A percentile compares a stretch with the other conserved stretches of the same genome.
phyloP scores from a whole-genome alignment of 2,797 vertebrate genomes.

The Spinibarbus caldwelli region DNA sequence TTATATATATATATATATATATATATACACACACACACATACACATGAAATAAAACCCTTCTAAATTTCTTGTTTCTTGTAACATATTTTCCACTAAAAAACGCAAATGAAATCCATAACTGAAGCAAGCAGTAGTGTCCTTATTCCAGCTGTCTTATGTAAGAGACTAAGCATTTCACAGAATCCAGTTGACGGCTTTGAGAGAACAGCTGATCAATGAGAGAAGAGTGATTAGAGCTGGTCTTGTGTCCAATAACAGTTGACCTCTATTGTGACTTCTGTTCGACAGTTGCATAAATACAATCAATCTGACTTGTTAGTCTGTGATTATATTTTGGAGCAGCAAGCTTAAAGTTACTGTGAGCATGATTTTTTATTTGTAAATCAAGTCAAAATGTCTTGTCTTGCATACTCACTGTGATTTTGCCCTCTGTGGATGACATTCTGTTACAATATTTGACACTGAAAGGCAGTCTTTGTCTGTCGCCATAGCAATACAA shows the following conservation, averaged over 20 bases:
- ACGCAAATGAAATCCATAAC: not conserved
- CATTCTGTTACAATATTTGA: conserved; percentile 57
- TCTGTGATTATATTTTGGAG: conserved; percentile 14
- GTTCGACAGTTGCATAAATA: not conserved
- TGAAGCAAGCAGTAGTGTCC: not conserved
- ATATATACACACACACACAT: no score
- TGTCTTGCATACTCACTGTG: conserved; percentile 14
- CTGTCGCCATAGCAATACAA: conserved; percentile 77
- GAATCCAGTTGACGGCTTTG: conserved; percentile 17
- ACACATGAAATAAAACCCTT: no score
- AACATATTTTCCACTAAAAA: conserved; percentile 2
- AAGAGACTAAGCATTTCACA: conserved; percentile 28
- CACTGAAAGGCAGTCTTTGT: conserved; percentile 63
- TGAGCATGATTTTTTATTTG: not conserved
- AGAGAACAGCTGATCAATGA: conserved; percentile 39
- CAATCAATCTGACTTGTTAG: not conserved
- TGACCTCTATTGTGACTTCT: conserved; percentile 21
- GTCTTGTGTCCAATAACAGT: conserved; percentile 33
- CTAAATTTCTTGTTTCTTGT: not conserved
- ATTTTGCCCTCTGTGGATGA: conserved; percentile 28
- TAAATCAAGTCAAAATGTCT: conserved; percentile 35
- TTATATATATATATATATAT: no score
- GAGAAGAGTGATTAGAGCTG: conserved; percentile 12
- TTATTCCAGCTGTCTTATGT: conserved; percentile 33
- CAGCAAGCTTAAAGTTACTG: not conserved